phyloP scores from a whole-genome alignment of 2,888 invertebrate genomes.

The Liodrosophila aerea region DNA sequence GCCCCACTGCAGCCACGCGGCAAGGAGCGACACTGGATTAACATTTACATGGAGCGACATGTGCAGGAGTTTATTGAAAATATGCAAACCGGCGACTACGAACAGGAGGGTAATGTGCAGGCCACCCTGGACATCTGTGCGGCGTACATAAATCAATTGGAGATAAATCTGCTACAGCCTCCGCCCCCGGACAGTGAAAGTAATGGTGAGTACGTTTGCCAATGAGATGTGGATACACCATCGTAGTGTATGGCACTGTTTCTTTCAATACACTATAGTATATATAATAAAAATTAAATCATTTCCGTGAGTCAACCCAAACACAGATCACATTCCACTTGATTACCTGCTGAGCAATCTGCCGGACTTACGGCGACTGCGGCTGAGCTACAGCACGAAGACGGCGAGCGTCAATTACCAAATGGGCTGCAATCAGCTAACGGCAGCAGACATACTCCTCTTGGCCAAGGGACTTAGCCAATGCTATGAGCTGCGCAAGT shows the following conservation, averaged over 20 bases:
- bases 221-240: too few species aligned
- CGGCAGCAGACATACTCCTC: constrained; percentile 75
- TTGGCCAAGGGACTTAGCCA: constrained; percentile 79
- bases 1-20: constrained; percentile 48
- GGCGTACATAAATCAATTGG: constrained; percentile 79
- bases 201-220: constrained; percentile 56
- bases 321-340: constrained; percentile 82
- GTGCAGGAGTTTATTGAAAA: constrained; percentile 82
- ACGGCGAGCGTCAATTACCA: constrained; percentile 80
- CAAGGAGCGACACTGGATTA: constrained; percentile 77
- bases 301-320: constrained; percentile 17
- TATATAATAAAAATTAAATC: too few species aligned
- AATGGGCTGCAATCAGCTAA: constrained; percentile 80
- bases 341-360: constrained; percentile 81
- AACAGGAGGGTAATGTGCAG: constrained; percentile 78
- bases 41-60: constrained; percentile 82
- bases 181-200: constrained; percentile 65
- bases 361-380: constrained; percentile 79
- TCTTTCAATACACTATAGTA: too few species aligned
- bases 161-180: constrained; percentile 81
- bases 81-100: constrained; percentile 80
- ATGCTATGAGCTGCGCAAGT: constrained; percentile 79
- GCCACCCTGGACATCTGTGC: constrained; percentile 80
- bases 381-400: constrained; percentile 81
- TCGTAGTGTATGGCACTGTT: too few species aligned